Evolutionary conservation across 2,797 vertebrate genomes (phyloP), one percentile per base, ranked within the genome.

Genomic region (Sebastes diaconus): DNA sequence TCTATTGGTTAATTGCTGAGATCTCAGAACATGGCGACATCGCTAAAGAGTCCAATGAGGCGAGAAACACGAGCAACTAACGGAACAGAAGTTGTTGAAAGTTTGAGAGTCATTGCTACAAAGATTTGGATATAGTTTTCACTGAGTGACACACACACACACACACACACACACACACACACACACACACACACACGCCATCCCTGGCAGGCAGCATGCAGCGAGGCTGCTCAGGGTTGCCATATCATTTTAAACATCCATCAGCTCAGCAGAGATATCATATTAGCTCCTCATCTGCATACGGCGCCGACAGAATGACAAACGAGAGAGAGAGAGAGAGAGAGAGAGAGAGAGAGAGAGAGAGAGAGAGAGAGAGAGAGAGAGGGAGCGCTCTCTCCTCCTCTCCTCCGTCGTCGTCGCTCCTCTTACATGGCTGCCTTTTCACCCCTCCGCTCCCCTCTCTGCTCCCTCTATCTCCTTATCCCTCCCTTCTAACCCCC

Each of bases 201-300:
- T 80, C 80, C 76, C 79, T 84, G 84, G 84, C 73, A 83, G 86
- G 87, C 89, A 83, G 83, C 88, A 80, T 79, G 85, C 72, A 12
- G 88, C 73, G 83, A 87, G 75, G 87, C 84, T 88, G 84, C 79
- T 87, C 88, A 84, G 89, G 88, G 90, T 86, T 85, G 91, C 88
- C 89, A 72, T 91, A 90, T 92, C 89, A 90, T 91, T 91, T 93
- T 91, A 90, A 91, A 93, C 92, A 94, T 94, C 92, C 94, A 95
- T 95, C 94, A 95, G 91, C 91, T 90, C 92, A 92, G 89, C 90
- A 90, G 92, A 88, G 91, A 93, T 92, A 92, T 93, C 91, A 94
- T 93, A 95, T 94, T 94, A 94, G 90, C 88, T 92, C 68, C 93
- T 95, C 93, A 95, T 95, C 93, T 95, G 90, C 93, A 95, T 94